A percentile compares a stretch with the other conserved stretches of the same genome.
Conservation (phyloP, 2,888 invertebrate genomes). For the Griposia aprilina region DNA sequence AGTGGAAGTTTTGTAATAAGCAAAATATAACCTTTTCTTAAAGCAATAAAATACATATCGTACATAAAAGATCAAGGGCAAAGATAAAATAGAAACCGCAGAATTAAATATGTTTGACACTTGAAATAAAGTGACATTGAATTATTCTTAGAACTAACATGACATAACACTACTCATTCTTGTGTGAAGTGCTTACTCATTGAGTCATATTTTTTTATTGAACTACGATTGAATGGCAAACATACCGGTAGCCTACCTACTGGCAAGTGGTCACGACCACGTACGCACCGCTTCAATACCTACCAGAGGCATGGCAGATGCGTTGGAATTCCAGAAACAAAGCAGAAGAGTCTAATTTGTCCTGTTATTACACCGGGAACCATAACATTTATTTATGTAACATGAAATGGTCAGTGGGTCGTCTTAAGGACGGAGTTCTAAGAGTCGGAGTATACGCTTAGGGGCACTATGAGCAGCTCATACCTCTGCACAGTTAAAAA, state of each 20-base stretch:
- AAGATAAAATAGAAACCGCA: slow-evolving; percentile 12
- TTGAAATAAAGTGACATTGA: slow-evolving; percentile 28
- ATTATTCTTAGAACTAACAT: slow-evolving; percentile 36
- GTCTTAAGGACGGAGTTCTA: no score
- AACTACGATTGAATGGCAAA: neutral
- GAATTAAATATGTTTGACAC: slow-evolving; percentile 16
- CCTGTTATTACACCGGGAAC: neutral
- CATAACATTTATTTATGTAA: neutral
- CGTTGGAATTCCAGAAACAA: neutral
- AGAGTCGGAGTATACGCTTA: no score
- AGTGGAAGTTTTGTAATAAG: neutral
- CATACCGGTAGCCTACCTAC: neutral
- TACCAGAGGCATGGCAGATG: no score
- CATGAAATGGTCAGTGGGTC: no score
- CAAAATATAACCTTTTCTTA: slow-evolving; percentile 12
- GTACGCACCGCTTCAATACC: neutral
- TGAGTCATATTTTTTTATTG: slow-evolving; percentile 2
- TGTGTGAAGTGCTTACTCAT: slow-evolving; percentile 19
- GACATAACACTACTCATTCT: slow-evolving; percentile 9
- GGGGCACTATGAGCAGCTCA: no score
- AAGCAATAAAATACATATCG: slow-evolving; percentile 1
- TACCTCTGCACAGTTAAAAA: no score
- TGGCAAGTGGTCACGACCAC: neutral
- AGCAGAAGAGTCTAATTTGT: neutral
- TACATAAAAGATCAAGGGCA: slow-evolving; percentile 27